Conservation (phyloP, 2,888 invertebrate species). For the Galerucella nymphaeae region DNA sequence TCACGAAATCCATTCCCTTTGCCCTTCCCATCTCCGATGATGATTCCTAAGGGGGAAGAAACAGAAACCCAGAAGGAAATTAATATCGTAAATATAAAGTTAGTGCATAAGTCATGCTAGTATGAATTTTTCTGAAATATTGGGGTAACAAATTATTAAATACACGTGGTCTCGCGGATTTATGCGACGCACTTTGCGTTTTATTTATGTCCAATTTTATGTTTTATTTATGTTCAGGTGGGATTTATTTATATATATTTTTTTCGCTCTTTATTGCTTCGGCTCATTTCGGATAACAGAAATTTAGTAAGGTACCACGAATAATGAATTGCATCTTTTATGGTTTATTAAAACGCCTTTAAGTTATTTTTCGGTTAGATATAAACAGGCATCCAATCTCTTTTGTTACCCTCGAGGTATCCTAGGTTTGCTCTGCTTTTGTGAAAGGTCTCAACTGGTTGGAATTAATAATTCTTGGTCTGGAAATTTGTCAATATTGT, state of each 20-base stretch:
- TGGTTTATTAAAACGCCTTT: not conserved
- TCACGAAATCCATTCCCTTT: slow-evolving; percentile 10
- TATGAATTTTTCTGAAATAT: slow-evolving; percentile 65
- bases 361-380: not conserved
- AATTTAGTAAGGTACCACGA: slow-evolving; percentile 13
- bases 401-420: too few species aligned
- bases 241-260: slow-evolving; percentile 36
- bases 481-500: too few species aligned
- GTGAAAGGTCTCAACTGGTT: too few species aligned
- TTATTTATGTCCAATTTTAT: slow-evolving; percentile 63
- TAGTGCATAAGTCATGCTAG: slow-evolving; percentile 63
- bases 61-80: slow-evolving; percentile 61
- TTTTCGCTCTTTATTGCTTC: slow-evolving; percentile 38
- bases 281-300: slow-evolving; percentile 26
- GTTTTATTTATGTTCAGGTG: slow-evolving; percentile 63
- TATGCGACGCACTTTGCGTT: slow-evolving; percentile 62
- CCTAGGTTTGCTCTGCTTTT: too few species aligned
- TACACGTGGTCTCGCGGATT: slow-evolving; percentile 62
- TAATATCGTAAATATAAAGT: slow-evolving; percentile 67
- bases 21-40: slow-evolving; percentile 33
- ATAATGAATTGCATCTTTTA: slow-evolving; percentile 8
- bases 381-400: too few species aligned
- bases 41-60: slow-evolving; percentile 34
- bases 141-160: slow-evolving; percentile 64
- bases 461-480: too few species aligned